Conservation (phyloP, 2,797 vertebrate species). For the Notolabrus celidotus region DNA sequence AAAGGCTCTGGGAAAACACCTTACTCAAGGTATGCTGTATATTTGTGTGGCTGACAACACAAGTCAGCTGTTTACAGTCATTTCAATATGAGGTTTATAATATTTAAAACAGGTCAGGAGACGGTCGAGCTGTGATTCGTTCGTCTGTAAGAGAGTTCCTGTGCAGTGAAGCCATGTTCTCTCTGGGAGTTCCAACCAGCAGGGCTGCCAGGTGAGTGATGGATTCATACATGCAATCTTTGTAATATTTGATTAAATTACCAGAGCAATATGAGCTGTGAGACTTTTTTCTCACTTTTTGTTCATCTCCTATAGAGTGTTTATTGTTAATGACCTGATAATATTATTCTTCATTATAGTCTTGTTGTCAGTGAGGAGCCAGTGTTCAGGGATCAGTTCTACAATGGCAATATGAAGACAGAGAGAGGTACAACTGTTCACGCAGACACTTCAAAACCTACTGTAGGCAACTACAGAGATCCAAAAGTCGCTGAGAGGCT, state of each 20-base stretch:
- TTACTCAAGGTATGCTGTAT: conserved; percentile 82
- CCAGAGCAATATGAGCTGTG: too few relatives aligned
- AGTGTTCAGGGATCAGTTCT: conserved; percentile 89
- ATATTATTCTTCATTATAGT: conserved; percentile 65
- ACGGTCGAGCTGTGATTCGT: conserved; percentile 88
- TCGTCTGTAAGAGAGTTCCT: conserved; percentile 90
- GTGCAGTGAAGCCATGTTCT: conserved; percentile 89
- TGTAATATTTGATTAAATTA: too few relatives aligned
- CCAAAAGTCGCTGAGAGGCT: too few relatives aligned
- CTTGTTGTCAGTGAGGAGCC: conserved; percentile 88
- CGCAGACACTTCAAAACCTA: accelerated
- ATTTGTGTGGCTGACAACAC: not conserved
- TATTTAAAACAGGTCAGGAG: conserved; percentile 78
- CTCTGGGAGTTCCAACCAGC: conserved; percentile 88
- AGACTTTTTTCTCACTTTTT: too few relatives aligned
- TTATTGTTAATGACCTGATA: not conserved
- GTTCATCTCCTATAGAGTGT: too few relatives aligned
- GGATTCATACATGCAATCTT: not conserved
- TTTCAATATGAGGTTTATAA: not conserved
- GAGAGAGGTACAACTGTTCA: conserved; percentile 84
- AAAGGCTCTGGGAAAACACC: conserved; percentile 91
- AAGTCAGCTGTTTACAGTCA: too few relatives aligned
- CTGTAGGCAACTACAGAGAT: too few relatives aligned
- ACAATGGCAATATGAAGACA: conserved; percentile 84
- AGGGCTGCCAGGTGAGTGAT: conserved; percentile 86